Base-by-base conservation (phyloP, 2,113 vertebrate species). In the Cariama cristata region DNA sequence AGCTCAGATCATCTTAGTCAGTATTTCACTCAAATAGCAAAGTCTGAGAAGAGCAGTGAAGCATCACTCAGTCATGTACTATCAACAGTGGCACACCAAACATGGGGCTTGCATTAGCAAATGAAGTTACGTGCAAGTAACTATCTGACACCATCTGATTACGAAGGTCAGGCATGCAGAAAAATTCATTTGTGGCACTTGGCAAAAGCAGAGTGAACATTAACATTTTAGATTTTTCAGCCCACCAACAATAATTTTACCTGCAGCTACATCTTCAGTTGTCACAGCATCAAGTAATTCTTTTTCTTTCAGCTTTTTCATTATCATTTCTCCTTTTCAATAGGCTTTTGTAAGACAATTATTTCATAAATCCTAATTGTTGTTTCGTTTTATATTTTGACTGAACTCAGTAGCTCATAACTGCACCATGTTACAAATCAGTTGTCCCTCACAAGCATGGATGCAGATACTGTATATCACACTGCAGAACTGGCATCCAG, bases 1-100 rank as follows among this genome's bases (percentile, higher is more conserved):
- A 92, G 35, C 73, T 96, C 95, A 93, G 94, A 97, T 93, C 84
- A 96, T 91, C 84, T 94, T 60, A 50, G 94, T 80, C 91, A 96
- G 86, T 79, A 59, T 95, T 96, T 94, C 88, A 74, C 49, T 93
- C 88, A 72, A 79, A 76, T 30, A 94, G 92, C 63, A 88, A 95
- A 92, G 81, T 79, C 93, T 62, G 76, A 12, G 80, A 20, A 95
- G 91, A 83, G 82, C 88, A 94, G 35, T 22, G 58, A 85, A 96
- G 75, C 58, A 40, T 66, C 83, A 35, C 80, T 90, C 32, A n/a
- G 64, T 72, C 62, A 7, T 56, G 42, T 71, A 28, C 86, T 84
- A 84, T 74, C 96, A 93, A 18, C 79, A 56, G 42, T 20, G 56
- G 84, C 33, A 32, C 66, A 74, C 82, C 55, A 82, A 91, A 73